Evolutionary conservation across 2,888 invertebrate species (phyloP).

Genomic region (Stenolophus ochropezus): DNA sequence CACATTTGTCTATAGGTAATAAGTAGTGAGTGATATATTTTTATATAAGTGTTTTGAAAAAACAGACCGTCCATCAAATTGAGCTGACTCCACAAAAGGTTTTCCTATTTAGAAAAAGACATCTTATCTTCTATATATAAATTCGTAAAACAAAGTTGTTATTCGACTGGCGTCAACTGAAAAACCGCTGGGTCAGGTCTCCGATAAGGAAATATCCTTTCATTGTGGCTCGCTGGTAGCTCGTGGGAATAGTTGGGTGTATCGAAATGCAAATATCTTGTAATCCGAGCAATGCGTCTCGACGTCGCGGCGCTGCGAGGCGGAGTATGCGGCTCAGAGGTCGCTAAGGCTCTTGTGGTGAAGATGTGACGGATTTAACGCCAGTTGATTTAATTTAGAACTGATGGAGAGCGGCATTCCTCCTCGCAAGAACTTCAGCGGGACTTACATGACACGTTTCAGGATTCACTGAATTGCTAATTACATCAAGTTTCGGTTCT

Average conservation of each 20-base stretch:
- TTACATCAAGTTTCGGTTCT: too few species aligned
- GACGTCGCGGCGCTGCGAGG: neutral
- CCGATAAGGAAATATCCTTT: constrained; percentile 48
- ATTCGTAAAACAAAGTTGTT: too few species aligned
- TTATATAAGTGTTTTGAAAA: too few species aligned
- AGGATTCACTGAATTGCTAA: too few species aligned
- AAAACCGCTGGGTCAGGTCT: constrained; percentile 53
- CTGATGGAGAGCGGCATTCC: neutral
- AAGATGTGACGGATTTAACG: neutral
- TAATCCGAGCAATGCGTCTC: constrained; percentile 39
- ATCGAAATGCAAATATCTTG: constrained; percentile 58
- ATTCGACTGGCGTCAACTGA: neutral
- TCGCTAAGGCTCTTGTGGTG: neutral
- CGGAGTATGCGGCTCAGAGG: neutral
- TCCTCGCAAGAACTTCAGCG: neutral
- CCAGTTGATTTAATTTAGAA: neutral
- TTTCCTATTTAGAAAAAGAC: too few species aligned
- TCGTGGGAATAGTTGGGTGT: constrained; percentile 54
- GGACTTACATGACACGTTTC: neutral
- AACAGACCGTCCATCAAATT: too few species aligned
- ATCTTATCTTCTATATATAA: too few species aligned
- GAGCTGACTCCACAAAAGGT: too few species aligned
- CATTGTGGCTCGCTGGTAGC: constrained; percentile 21
- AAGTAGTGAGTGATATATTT: too few species aligned
- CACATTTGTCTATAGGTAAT: too few species aligned